Evolutionary conservation across 2,797 vertebrate genomes (phyloP).

Genomic region (Emys orbicularis): DNA sequence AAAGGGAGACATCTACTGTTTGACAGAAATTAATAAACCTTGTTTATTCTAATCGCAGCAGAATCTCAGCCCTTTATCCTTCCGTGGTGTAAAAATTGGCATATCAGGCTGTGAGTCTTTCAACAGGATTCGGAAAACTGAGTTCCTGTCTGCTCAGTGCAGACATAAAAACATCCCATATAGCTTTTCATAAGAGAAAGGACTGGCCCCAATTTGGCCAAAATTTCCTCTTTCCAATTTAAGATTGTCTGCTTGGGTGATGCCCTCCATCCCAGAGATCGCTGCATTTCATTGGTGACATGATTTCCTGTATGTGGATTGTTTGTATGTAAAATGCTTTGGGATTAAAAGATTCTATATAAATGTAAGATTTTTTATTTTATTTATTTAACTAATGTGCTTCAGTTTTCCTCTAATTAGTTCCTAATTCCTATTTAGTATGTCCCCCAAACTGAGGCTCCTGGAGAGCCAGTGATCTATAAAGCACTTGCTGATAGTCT

Average conservation of each 20-base stretch:
- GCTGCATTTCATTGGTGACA: neutral
- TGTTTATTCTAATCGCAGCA: conserved; percentile 39
- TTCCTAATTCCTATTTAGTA: neutral
- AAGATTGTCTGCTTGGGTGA: neutral
- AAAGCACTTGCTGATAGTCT: neutral
- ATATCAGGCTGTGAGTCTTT: conserved; percentile 43
- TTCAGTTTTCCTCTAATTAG: neutral
- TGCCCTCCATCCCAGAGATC: neutral
- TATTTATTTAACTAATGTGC: neutral
- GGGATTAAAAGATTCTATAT: neutral
- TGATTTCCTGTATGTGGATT: fast-evolving
- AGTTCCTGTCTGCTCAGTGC: conserved; percentile 24
- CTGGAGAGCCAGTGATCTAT: neutral
- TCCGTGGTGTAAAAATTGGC: neutral
- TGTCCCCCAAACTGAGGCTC: neutral
- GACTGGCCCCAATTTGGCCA: neutral
- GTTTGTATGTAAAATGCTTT: neutral
- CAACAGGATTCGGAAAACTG: conserved; percentile 47
- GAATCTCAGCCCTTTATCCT: conserved; percentile 35
- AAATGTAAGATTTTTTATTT: neutral
- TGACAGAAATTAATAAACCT: conserved; percentile 51
- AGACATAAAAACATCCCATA: conserved; percentile 30
- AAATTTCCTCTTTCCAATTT: neutral
- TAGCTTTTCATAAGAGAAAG: neutral
- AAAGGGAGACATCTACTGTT: conserved; percentile 51